These are phyloP conservation scores for Pterocles orientalis DNA, from an alignment of 2,113 vertebrate species.

Conservation along the genomic window DNA sequence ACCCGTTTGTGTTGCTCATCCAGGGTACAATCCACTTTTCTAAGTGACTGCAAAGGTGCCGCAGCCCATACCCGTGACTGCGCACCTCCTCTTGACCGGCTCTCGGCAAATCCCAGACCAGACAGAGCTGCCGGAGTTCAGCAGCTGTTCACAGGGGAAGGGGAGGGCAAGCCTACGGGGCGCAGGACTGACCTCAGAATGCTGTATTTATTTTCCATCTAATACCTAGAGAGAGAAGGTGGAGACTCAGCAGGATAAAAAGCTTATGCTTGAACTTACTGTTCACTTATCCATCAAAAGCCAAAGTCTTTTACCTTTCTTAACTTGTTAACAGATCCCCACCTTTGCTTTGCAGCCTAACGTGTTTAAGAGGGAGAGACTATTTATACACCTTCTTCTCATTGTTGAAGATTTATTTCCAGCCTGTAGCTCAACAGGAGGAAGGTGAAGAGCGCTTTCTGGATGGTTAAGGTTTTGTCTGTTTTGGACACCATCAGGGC, in stretches of 20 bases:
- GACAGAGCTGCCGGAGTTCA: neutral
- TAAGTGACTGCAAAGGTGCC: neutral
- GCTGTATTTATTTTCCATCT: constrained; percentile 21
- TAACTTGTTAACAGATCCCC: neutral
- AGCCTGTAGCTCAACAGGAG: neutral
- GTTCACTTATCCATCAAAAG: constrained; percentile 10
- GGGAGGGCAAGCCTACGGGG: neutral
- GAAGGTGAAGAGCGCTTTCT: neutral
- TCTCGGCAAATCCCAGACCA: neutral
- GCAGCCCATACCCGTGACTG: neutral
- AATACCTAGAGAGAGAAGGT: constrained; percentile 41
- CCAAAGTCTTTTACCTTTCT: constrained; percentile 17
- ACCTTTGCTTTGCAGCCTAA: neutral
- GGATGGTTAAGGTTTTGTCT: neutral
- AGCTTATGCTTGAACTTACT: constrained; percentile 17
- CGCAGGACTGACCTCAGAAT: constrained; percentile 6
- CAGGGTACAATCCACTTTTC: neutral
- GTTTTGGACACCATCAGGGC: neutral
- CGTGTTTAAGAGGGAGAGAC: neutral
- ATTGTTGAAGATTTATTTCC: rapidly evolving
- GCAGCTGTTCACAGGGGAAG: constrained; percentile 1
- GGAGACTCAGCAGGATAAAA: constrained; percentile 44
- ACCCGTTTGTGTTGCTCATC: neutral
- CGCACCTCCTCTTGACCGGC: neutral
- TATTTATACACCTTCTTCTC: neutral